Evolutionary conservation across 2,888 invertebrate genomes (phyloP), one percentile per base, ranked within the genome.

Genomic region (Cataglyphis albicans): DNA sequence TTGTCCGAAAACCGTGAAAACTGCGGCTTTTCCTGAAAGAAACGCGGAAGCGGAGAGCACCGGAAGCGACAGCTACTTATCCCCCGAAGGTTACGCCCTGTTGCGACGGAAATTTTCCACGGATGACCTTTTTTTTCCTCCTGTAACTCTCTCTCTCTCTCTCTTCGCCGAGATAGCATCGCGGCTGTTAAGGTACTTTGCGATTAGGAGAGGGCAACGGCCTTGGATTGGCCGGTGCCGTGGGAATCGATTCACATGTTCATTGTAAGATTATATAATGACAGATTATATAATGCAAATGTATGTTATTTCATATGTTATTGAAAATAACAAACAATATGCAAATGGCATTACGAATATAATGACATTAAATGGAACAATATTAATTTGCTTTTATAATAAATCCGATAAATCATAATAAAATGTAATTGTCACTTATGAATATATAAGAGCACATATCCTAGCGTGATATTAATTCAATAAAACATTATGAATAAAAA

Each of bases 1-100:
- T 92, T 92, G 91, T 90, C 89, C 88, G 88, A 92, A 90, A 92
- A 87, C 92, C 92, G 90, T 92, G 90, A 92, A 92, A 93, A 89
- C 91, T 91, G 91, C 80, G 88, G 89, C 88, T 89, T 88, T 86
- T 86, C 70, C 81, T 59, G 25, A 25, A 61, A 35, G 12, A 73
- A n/a, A 65, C 48, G 38, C 67, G 59, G 67, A 81, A 67, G 74
- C 78, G 86, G 84, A 73, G 86, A 70, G 86, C 80, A 89, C 88
- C 91, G 88, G 91, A 91, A 92, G 91, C 87, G 88, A 85, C 90
- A 85, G 90, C 90, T 92, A 93, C 93, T 93, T 92, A 92, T 93
- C 90, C 92, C 92, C 88, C 86, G 85, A 76, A 88, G 89, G 87
- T 91, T 89, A 84, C 83, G 78, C 78, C 80, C 55, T 74, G 41